Evolutionary conservation across 2,113 vertebrate species (phyloP).

Genomic region (Rhinoptilus africanus): DNA sequence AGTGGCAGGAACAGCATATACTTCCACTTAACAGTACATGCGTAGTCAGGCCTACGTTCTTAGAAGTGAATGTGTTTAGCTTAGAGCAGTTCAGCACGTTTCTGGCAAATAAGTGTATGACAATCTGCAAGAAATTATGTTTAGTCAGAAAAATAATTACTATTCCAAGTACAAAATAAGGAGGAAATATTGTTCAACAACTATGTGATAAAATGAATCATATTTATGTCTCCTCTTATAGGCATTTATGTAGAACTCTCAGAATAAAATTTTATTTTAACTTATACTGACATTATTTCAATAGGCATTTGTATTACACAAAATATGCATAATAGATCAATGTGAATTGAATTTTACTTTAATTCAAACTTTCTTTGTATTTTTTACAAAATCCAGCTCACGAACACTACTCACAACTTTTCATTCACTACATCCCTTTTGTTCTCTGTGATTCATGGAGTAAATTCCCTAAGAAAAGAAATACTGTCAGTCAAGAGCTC

Average conservation of each 20-base stretch:
- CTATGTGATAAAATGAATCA: background rate
- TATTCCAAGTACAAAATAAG: background rate
- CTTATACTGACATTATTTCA: background rate
- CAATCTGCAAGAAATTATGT: background rate
- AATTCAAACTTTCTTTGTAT: background rate
- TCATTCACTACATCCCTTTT: background rate
- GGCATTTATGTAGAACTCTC: background rate
- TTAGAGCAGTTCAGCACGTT: background rate
- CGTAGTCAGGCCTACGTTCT: background rate
- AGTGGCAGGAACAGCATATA: background rate
- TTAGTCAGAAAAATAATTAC: background rate
- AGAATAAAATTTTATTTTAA: background rate
- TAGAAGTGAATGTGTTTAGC: background rate
- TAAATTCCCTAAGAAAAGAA: background rate
- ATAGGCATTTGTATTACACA: background rate
- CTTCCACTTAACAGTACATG: background rate
- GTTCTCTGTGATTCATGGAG: background rate
- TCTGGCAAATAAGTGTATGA: background rate
- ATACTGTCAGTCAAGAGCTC: background rate
- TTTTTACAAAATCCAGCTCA: background rate
- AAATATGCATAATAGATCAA: background rate
- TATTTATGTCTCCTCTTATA: background rate
- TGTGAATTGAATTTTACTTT: background rate
- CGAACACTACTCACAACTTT: background rate
- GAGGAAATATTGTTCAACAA: background rate